Evolutionary conservation across 2,888 invertebrate species (phyloP).

Genomic region (Protonemura montana): DNA sequence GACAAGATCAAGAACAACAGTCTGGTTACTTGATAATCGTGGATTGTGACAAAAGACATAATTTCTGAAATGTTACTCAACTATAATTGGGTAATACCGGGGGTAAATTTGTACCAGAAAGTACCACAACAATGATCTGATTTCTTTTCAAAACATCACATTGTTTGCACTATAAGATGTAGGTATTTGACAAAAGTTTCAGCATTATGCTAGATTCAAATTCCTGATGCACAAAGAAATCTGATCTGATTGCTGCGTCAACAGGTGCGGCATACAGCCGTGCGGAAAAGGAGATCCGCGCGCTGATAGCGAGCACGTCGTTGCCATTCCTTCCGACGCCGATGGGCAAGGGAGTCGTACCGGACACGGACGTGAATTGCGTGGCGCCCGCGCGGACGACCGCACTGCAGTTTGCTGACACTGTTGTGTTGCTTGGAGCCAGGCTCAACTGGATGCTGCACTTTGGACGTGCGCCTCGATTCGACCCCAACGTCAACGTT

Average conservation of each 20-base stretch:
- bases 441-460: constrained; percentile 98
- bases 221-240: too few relatives aligned
- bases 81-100: too few relatives aligned
- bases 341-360: constrained; percentile 87
- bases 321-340: constrained; percentile 94
- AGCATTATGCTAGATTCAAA: background rate
- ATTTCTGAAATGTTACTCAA: too few relatives aligned
- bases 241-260: too few relatives aligned
- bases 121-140: too few relatives aligned
- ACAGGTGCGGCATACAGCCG: constrained; percentile 80
- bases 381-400: constrained; percentile 87
- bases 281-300: constrained; percentile 75
- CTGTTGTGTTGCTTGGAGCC: constrained; percentile 87
- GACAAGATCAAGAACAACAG: too few relatives aligned
- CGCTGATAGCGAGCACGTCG: constrained; percentile 74
- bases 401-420: constrained; percentile 88
- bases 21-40: too few relatives aligned
- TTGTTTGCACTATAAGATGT: too few relatives aligned
- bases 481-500: constrained; percentile 80
- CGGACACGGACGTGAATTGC: constrained; percentile 73
- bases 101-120: too few relatives aligned
- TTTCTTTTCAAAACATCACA: too few relatives aligned
- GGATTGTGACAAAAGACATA: too few relatives aligned
- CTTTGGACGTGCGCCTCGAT: constrained; percentile 90
- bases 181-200: too few relatives aligned